Evolutionary conservation across 1,140 invertebrate genomes (phyloP).

Genomic region (Paralvinella palmiformis): DNA sequence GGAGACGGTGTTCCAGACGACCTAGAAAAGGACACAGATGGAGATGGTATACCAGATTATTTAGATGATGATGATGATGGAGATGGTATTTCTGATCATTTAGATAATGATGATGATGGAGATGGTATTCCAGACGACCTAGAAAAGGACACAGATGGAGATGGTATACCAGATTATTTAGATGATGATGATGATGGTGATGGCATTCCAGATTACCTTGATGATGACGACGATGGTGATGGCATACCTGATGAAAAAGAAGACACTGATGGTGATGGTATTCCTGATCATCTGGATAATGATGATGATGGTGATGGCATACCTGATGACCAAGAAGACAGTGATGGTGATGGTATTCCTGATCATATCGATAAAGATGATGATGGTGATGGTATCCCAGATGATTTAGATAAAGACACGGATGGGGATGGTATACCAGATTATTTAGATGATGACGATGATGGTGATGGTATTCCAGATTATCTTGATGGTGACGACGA

Average conservation of each 20-base stretch:
- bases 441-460: conserved; percentile 9
- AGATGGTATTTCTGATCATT: conserved; percentile 29
- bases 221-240: conserved; percentile 28
- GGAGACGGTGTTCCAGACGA: conserved; percentile 19
- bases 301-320: conserved; percentile 30
- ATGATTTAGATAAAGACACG: conserved; percentile 2
- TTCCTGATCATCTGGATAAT: conserved; percentile 24
- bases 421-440: conserved; percentile 14
- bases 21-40: conserved; percentile 19
- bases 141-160: conserved; percentile 25
- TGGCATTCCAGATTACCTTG: conserved; percentile 30
- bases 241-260: conserved; percentile 25
- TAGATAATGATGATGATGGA: conserved; percentile 28
- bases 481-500: conserved; percentile 37
- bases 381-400: conserved; percentile 7
- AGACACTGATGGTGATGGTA: conserved; percentile 29
- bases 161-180: conserved; percentile 31
- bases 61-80: conserved; percentile 30
- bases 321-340: conserved; percentile 20
- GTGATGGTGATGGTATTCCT: conserved; percentile 34
- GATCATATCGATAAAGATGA: conserved; percentile 28
- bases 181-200: conserved; percentile 22
- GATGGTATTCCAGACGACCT: conserved; percentile 24
- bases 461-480: conserved; percentile 23
- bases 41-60: conserved; percentile 33